Percentiles rank a stretch among this genome's conserved stretches.
Evolutionary conservation across 2,113 vertebrate genomes (phyloP).

Genomic region (Pachyramphus minor): DNA sequence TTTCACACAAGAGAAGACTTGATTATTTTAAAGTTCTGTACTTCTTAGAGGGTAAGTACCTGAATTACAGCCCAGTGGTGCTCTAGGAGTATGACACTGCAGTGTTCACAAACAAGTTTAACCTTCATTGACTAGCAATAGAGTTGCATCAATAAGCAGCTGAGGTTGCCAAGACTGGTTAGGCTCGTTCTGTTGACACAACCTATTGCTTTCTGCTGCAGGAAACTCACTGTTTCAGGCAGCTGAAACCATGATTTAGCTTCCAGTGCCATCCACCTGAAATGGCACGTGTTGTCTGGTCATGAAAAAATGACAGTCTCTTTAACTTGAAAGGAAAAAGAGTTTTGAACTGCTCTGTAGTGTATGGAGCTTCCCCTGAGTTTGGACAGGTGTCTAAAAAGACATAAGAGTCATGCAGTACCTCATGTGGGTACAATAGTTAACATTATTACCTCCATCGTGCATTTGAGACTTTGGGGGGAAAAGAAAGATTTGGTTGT

Average conservation of each 20-base stretch:
- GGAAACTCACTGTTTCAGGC: neutral
- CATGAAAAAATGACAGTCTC: neutral
- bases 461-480: neutral
- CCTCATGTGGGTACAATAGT: neutral
- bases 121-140: neutral
- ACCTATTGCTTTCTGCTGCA: neutral
- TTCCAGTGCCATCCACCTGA: neutral
- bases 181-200: neutral
- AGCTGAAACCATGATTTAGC: fast-evolving
- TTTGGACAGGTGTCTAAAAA: neutral
- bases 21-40: neutral
- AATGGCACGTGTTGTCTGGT: neutral
- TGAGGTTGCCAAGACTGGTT: neutral
- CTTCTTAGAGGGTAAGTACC: neutral
- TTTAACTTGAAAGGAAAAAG: neutral
- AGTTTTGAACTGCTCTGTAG: neutral
- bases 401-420: neutral
- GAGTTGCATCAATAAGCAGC: neutral
- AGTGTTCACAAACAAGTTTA: neutral
- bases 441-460: neutral
- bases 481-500: neutral
- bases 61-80: neutral
- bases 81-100: neutral
- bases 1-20: neutral
- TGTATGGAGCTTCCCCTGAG: neutral